These are phyloP conservation scores for Napeogenes inachia DNA, from an alignment of 2,888 invertebrate genomes.

Conservation along the genomic window DNA sequence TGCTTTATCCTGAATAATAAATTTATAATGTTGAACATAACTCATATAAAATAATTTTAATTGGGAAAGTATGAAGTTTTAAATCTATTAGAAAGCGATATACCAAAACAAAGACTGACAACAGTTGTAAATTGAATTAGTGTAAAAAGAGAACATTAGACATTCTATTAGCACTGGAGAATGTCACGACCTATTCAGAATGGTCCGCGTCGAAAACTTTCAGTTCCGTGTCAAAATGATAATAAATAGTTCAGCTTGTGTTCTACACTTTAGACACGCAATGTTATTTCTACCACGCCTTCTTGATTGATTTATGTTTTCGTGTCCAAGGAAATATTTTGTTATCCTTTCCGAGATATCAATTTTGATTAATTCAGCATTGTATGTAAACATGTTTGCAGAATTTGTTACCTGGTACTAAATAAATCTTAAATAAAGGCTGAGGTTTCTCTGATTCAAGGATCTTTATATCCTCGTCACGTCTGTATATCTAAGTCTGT, in stretches of 20 bases:
- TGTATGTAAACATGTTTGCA: no score
- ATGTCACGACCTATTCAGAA: constrained; percentile 34
- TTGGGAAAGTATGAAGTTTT: no score
- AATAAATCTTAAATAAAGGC: not conserved
- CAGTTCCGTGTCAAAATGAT: constrained; percentile 54
- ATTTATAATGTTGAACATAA: not conserved
- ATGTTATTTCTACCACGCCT: constrained; percentile 32
- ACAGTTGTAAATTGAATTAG: constrained; percentile 41
- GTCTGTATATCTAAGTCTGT: constrained; percentile 50
- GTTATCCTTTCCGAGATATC: no score
- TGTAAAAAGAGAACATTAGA: constrained; percentile 38
- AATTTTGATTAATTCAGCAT: no score
- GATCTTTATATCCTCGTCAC: constrained; percentile 46
- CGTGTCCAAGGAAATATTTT: constrained; percentile 4
- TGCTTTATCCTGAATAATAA: constrained; percentile 77
- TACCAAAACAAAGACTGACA: constrained; percentile 3
- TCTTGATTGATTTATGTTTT: constrained; percentile 25
- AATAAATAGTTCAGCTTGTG: constrained; percentile 42
- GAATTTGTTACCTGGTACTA: no score
- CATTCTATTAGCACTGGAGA: constrained; percentile 38
- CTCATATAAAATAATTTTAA: no score
- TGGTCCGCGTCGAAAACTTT: constrained; percentile 44
- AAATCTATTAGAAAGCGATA: no score
- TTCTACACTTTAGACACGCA: constrained; percentile 34
- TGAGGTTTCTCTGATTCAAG: constrained; percentile 16